phyloP scores from a whole-genome alignment of 2,888 invertebrate genomes.

The Diarsia brunnea region DNA sequence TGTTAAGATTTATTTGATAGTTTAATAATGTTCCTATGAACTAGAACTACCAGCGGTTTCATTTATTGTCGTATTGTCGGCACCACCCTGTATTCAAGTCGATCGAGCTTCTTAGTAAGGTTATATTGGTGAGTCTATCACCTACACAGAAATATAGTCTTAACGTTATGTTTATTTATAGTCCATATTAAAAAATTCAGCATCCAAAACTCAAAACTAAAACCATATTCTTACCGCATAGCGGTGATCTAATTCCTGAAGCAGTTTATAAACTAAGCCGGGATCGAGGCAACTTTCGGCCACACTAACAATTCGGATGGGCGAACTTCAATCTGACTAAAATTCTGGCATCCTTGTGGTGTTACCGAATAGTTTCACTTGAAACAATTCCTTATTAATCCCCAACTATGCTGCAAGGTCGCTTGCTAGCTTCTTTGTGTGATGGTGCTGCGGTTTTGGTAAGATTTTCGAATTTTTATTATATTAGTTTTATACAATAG shows the following conservation, averaged over 20 bases:
- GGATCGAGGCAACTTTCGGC: conserved; percentile 57
- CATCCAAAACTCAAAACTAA: conserved; percentile 10
- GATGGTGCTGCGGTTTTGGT: neutral
- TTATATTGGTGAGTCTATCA: no score
- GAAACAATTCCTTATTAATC: conserved; percentile 68
- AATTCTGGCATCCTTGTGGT: conserved; percentile 66
- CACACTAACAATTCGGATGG: conserved; percentile 62
- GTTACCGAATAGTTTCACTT: conserved; percentile 63
- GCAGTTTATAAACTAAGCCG: conserved; percentile 65
- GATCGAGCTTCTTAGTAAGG: no score
- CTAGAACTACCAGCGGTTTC: no score
- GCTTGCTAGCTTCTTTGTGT: conserved; percentile 47
- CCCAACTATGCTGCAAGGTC: conserved; percentile 64
- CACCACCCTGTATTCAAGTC: no score
- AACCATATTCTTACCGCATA: conserved; percentile 51
- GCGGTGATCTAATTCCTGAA: conserved; percentile 59
- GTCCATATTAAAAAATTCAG: no score
- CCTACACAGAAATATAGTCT: no score
- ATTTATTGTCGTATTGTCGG: no score
- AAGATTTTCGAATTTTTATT: neutral
- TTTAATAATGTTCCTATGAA: no score
- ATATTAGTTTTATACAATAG: no score
- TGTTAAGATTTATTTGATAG: no score
- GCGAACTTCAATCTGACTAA: conserved; percentile 69
- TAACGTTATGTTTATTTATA: no score